Evolutionary conservation across 2,113 vertebrate species (phyloP).

Genomic region (Tonatia bakeri): DNA sequence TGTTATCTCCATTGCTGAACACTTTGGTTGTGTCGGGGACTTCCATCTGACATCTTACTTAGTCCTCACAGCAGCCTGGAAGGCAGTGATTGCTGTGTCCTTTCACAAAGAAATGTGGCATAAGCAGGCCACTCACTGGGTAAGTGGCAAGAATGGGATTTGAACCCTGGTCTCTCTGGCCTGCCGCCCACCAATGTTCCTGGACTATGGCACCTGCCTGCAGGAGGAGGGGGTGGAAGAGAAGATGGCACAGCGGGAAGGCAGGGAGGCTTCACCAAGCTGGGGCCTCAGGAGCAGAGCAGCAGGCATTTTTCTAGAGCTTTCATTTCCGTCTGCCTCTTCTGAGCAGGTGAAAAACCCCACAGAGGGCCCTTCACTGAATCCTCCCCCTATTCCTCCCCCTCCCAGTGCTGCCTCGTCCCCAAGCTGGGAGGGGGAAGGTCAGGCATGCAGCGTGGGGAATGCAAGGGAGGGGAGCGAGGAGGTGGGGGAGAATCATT

Average conservation of each 20-base stretch:
- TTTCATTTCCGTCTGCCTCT: slow-evolving; percentile 71
- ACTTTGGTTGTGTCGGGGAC: background rate
- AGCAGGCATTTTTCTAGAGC: slow-evolving; percentile 67
- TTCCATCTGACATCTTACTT: slow-evolving; percentile 4
- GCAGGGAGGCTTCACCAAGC: slow-evolving; percentile 45
- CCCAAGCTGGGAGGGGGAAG: slow-evolving; percentile 54
- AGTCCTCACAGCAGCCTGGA: background rate
- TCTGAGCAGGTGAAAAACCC: slow-evolving; percentile 76
- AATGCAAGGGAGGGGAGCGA: slow-evolving; percentile 36
- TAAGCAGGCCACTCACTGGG: slow-evolving; percentile 21
- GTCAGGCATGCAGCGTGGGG: slow-evolving; percentile 59
- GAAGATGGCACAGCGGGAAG: slow-evolving; percentile 51
- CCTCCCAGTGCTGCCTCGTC: slow-evolving; percentile 23
- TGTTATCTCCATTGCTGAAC: background rate
- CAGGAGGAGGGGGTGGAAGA: slow-evolving; percentile 17
- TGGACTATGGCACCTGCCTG: slow-evolving; percentile 39
- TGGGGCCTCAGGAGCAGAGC: slow-evolving; percentile 39
- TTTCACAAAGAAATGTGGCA: slow-evolving; percentile 32
- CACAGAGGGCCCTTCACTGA: slow-evolving; percentile 69
- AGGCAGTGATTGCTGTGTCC: background rate
- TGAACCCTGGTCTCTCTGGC: slow-evolving; percentile 56
- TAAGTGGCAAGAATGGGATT: slow-evolving; percentile 39
- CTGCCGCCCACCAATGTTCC: slow-evolving; percentile 30
- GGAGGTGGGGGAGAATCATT: slow-evolving; percentile 62
- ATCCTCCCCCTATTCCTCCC: background rate